These are phyloP conservation scores for Hyles vespertilio DNA, from an alignment of 1,140 invertebrate genomes.

Conservation along the genomic window DNA sequence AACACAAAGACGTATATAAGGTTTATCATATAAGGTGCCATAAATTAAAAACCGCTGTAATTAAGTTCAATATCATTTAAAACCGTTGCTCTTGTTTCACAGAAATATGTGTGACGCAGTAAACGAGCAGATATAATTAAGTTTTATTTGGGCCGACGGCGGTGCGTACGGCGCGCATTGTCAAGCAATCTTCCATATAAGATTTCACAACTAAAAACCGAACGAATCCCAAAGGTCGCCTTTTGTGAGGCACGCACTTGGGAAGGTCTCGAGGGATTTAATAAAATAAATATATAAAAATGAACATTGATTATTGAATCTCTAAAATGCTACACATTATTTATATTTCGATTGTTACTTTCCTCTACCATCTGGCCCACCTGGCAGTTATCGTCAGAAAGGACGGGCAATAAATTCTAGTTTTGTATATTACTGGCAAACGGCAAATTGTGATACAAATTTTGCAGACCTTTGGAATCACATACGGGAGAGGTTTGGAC, in stretches of 20 bases:
- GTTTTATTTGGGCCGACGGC: constrained; percentile 8
- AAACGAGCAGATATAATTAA: not conserved
- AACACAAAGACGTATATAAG: too few relatives aligned
- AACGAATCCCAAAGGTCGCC: constrained; percentile 32
- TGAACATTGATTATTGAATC: too few relatives aligned
- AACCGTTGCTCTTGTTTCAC: not conserved
- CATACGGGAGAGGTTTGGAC: too few relatives aligned
- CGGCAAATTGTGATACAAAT: not conserved
- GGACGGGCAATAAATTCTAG: not conserved
- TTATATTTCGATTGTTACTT: too few relatives aligned
- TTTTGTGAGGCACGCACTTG: not conserved
- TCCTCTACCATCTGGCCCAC: too few relatives aligned
- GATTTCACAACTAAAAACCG: constrained; percentile 44
- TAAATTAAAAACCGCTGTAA: too few relatives aligned
- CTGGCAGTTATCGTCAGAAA: too few relatives aligned
- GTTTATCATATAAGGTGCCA: too few relatives aligned
- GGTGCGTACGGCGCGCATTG: constrained; percentile 4
- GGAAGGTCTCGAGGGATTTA: too few relatives aligned
- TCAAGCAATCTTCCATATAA: constrained; percentile 41
- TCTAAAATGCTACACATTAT: too few relatives aligned
- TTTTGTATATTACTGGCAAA: not conserved
- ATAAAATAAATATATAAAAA: too few relatives aligned
- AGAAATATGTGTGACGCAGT: not conserved
- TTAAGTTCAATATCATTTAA: not conserved
- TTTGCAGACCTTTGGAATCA: not conserved